phyloP scores from a whole-genome alignment of 2,888 invertebrate genomes.

The Erpobdella octoculata region DNA sequence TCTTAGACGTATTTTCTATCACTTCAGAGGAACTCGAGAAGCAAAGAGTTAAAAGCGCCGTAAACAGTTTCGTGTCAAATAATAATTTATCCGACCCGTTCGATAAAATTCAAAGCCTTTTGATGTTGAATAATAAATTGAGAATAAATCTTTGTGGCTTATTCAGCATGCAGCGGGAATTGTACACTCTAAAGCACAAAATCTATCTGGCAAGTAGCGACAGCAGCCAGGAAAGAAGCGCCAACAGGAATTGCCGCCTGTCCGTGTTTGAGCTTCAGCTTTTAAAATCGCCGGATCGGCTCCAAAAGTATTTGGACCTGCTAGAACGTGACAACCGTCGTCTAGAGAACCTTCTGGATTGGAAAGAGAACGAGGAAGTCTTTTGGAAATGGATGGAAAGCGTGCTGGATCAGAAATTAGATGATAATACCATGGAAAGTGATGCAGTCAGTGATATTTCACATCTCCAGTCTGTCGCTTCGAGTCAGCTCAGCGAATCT shows the following conservation, averaged over 20 bases:
- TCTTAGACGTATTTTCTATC: constrained; percentile 23
- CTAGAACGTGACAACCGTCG: constrained; percentile 46
- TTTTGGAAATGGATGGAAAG: constrained; percentile 52
- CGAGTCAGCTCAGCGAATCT: constrained; percentile 35
- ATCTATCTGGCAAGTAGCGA: constrained; percentile 41
- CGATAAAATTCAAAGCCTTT: constrained; percentile 41
- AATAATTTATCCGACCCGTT: not conserved
- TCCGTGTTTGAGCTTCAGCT: constrained; percentile 44
- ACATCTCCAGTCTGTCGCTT: constrained; percentile 7
- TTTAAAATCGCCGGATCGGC: constrained; percentile 44
- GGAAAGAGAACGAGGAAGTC: constrained; percentile 45
- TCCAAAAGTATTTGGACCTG: constrained; percentile 43
- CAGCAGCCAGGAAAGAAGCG: constrained; percentile 21
- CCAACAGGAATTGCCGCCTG: constrained; percentile 40
- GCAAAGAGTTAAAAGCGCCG: not conserved
- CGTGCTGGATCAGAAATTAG: constrained; percentile 40
- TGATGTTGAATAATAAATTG: constrained; percentile 47
- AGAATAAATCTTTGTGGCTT: constrained; percentile 42
- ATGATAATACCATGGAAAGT: not conserved
- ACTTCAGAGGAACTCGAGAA: not conserved
- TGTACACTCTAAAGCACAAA: constrained; percentile 40
- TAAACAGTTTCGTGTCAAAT: not conserved
- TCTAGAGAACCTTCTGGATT: constrained; percentile 43
- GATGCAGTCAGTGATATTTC: not conserved
- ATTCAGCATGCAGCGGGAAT: constrained; percentile 42